Evolutionary conservation across 2,113 vertebrate genomes (phyloP), one percentile per base, ranked within the genome.

Genomic region (Turdus rufiventris): DNA sequence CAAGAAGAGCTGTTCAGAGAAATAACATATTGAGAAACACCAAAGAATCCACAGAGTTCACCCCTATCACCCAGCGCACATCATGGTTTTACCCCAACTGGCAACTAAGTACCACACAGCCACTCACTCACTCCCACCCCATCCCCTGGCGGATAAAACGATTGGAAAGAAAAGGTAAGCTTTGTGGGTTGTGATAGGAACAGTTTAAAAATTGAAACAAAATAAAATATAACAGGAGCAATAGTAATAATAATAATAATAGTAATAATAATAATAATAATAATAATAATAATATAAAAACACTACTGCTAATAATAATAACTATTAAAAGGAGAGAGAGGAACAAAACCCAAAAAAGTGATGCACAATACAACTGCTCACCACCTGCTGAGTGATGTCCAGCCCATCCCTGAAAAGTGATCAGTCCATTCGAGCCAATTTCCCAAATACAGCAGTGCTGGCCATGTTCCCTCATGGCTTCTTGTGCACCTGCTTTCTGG

Each of bases 51-150:
- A 71, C 18, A 45, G 74, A 73, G 8, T 28, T 68, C 51, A 62
- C 34, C 9, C 5, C 16, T 62, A 31, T 5, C 0, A 0, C 14
- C 33, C 38, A 38, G 3, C 0, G 1, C 31, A 18, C 29, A 20
- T 54, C 11, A 24, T 68, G 40, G 25, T 54, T 82, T 61, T 54
- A 75, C 34, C 12, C 62, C 40, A 83, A 18, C 34, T 48, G 34
- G 34, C 34, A 76, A 11, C 6, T 16, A 26, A 43, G 25, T 18
- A 23, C n/a, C 31, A 42, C 20, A 14, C 25, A 81, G 29, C 6
- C 19, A 60, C 28, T 53, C 28, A 10, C 24, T 78, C 24, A 16
- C 12, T 56, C 31, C 19, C 8, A 54, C 11, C 20, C 14, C 10
- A 38, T 33, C 5, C 33, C 8, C 29, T 42, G 34, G 6, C 16